Conservation (phyloP, 37 sponge, comb jelly and placozoan species). For the Crambe crambe region DNA sequence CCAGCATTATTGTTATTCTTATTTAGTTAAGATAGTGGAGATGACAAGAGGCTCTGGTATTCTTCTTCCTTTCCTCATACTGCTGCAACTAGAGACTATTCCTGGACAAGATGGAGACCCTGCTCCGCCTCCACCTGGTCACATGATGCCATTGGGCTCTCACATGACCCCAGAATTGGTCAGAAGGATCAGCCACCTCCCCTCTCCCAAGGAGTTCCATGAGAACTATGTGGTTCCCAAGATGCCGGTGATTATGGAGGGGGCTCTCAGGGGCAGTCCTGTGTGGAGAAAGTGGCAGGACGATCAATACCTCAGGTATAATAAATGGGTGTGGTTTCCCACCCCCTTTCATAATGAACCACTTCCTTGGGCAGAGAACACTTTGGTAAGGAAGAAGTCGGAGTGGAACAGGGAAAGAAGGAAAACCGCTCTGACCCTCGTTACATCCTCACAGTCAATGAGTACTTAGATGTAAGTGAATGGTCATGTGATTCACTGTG, state of each 20-base stretch:
- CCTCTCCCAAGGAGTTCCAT: conserved; percentile 41
- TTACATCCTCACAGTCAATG: conserved; percentile 16
- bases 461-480: conserved; percentile 61
- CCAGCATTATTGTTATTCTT: too few relatives aligned
- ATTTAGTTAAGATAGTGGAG: too few relatives aligned
- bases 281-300: conserved; percentile 47
- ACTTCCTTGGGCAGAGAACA: conserved; percentile 14
- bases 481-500: neutral
- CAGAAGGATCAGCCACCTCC: conserved; percentile 23
- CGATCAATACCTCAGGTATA: conserved; percentile 69
- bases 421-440: conserved; percentile 56
- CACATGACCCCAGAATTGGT: conserved; percentile 62
- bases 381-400: conserved; percentile 54
- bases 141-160: conserved; percentile 81
- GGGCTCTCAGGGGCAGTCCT: conserved; percentile 10
- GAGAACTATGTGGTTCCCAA: conserved; percentile 37
- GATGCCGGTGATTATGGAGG: conserved; percentile 56
- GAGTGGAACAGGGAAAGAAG: conserved; percentile 71
- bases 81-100: too few relatives aligned
- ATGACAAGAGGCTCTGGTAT: too few relatives aligned
- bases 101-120: too few relatives aligned
- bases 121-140: conserved; percentile 65
- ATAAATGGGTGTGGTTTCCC: neutral
- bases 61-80: too few relatives aligned
- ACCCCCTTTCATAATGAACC: neutral